Conservation (phyloP, 2,797 vertebrate genomes). For the Gymnodraco acuticeps region DNA sequence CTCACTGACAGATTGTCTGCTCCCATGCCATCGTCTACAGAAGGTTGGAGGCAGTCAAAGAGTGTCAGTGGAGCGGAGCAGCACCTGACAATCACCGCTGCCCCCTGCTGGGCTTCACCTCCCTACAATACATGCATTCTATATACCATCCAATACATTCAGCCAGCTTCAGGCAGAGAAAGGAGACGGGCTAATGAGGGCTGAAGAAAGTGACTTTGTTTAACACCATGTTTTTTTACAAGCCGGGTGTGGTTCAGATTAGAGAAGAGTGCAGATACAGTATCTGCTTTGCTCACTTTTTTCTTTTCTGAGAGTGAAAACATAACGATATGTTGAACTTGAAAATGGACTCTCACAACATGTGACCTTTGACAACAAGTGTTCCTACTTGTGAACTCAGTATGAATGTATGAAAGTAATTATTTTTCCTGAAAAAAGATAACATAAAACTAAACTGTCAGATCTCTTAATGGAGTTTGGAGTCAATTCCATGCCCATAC, state of each 20-base stretch:
- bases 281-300: slow-evolving; percentile 7
- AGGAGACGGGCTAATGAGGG: slow-evolving; percentile 35
- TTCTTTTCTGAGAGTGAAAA: not conserved
- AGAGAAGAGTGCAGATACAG: not conserved
- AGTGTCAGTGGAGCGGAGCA: slow-evolving; percentile 8
- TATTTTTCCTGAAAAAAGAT: slow-evolving; percentile 19
- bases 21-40: slow-evolving; percentile 2
- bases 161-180: not conserved
- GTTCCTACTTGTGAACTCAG: no score
- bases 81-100: slow-evolving; percentile 77
- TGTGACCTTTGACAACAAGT: slow-evolving; percentile 16
- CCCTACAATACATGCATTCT: slow-evolving; percentile 17
- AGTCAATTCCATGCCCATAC: slow-evolving; percentile 28
- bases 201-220: slow-evolving; percentile 30
- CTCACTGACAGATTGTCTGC: slow-evolving; percentile 29
- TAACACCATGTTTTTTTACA: slow-evolving; percentile 34
- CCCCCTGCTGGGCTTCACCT: slow-evolving; percentile 79
- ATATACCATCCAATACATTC: slow-evolving; percentile 19
- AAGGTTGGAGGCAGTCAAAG: slow-evolving; percentile 31
- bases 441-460: slow-evolving; percentile 20
- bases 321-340: not conserved
- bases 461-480: slow-evolving; percentile 59
- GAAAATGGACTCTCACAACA: not conserved
- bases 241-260: slow-evolving; percentile 43
- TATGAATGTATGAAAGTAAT: not conserved